A percentile compares a stretch with the other conserved stretches of the same genome.
These are phyloP conservation scores for Lepus americanus DNA, from an alignment of 2,113 vertebrate species.

Conservation along the genomic window DNA sequence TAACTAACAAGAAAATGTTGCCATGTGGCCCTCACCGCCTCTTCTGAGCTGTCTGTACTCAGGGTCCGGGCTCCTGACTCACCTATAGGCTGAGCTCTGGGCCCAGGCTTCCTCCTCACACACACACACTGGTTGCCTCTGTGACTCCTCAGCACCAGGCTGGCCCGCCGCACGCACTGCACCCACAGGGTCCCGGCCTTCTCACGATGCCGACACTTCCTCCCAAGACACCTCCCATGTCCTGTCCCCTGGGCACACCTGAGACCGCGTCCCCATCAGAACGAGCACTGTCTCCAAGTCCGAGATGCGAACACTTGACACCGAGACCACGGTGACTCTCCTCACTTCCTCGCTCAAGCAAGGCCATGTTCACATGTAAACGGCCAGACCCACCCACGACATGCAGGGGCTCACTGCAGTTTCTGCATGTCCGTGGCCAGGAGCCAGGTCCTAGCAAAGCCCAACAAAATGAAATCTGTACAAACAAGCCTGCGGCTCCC, in stretches of 20 bases:
- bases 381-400: background rate
- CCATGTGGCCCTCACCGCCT: background rate
- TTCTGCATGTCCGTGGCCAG: background rate
- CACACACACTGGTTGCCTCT: background rate
- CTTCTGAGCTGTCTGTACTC: background rate
- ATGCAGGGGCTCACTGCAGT: conserved; percentile 15
- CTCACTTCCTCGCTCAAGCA: background rate
- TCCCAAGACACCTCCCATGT: background rate
- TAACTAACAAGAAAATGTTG: background rate
- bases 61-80: background rate
- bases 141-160: background rate
- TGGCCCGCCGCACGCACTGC: background rate
- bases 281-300: background rate
- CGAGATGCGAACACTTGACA: background rate
- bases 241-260: background rate
- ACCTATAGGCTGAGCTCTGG: background rate
- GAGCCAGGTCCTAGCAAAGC: background rate
- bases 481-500: background rate
- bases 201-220: background rate
- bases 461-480: background rate
- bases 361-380: background rate
- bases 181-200: background rate
- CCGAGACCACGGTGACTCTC: background rate
- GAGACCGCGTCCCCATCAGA: background rate
- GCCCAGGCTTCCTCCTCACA: background rate